phyloP scores from a whole-genome alignment of 2,888 invertebrate genomes.

The Andrena praecox region DNA sequence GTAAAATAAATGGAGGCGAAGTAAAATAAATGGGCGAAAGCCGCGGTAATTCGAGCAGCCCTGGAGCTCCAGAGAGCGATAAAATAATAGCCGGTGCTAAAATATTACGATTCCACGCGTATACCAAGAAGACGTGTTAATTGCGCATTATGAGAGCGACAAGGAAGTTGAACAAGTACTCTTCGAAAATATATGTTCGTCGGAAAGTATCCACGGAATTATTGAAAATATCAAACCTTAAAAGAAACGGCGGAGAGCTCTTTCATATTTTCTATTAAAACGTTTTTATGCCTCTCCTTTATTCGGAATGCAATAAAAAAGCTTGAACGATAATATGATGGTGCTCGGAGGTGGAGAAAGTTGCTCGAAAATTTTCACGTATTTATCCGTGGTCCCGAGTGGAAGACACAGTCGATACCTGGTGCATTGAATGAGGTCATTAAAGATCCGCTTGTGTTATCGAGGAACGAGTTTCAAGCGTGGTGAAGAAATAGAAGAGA shows the following conservation, averaged over 20 bases:
- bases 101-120: not conserved
- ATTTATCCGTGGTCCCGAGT: conserved; percentile 31
- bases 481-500: conserved; percentile 59
- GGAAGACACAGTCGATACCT: conserved; percentile 44
- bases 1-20: conserved; percentile 32
- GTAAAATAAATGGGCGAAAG: conserved; percentile 39
- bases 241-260: no score
- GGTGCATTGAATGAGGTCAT: conserved; percentile 64
- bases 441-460: conserved; percentile 65
- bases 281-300: not conserved
- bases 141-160: not conserved
- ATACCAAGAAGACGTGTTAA: not conserved
- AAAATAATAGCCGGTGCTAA: conserved; percentile 27
- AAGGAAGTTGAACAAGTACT: not conserved
- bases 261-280: not conserved
- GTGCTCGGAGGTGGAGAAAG: not conserved
- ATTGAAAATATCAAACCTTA: not conserved
- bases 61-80: conserved; percentile 5
- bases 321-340: not conserved
- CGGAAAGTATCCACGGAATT: not conserved
- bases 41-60: conserved; percentile 27
- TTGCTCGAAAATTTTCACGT: conserved; percentile 14
- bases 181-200: not conserved
- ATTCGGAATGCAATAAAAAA: not conserved
- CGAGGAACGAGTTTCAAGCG: conserved; percentile 65